Evolutionary conservation across 1,140 invertebrate genomes (phyloP), one percentile per base, ranked within the genome.

Genomic region (Drosophila baimaii): DNA sequence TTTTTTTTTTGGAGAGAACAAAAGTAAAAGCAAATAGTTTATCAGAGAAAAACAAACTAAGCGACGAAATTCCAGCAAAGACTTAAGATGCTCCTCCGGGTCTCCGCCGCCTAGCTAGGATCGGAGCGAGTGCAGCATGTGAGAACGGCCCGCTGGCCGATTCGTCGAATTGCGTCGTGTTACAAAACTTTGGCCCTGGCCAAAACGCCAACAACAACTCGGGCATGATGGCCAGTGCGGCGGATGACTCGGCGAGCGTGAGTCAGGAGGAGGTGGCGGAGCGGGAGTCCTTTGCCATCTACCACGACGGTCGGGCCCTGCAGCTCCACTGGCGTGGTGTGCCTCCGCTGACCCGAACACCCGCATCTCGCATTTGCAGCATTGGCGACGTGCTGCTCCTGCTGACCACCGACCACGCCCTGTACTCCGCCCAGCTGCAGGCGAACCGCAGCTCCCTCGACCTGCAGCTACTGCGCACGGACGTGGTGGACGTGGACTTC

Each of bases 401-500:
- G n/a, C 59, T 89, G 63, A 90, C 90, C 9, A 77, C 84, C 8
- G 89, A 91, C 56, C 64, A 90, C 9, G 47, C 68, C 15, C 56
- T 91, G 1, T 91, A 89, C 55, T 70, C 64, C n/a, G 81, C 43
- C 0, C 49, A 63, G 13, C 49, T 73, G 19, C 25, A 63, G 25
- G 3, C 29, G 1, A 64, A 29, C 27, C 47, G 27, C 3, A 51
- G 13, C 13, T 35, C 56, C 4, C 23, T 91, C 27, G 73, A 83
- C 8, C 21, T 91, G 15, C 54, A 59, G 21, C 47, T 90, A 0
- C 23, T 81, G 25, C 71, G 81, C 7, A 73, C 69, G 7, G 77
- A 85, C 13, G 72, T 90, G 9, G 59, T 80, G 5, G 90, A 91
- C 61, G 72, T 91, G 44, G 86, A 85, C 47, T 91, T 71, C 29